Evolutionary conservation across 2,797 vertebrate species (phyloP).

Genomic region (Bucorvus abyssinicus): DNA sequence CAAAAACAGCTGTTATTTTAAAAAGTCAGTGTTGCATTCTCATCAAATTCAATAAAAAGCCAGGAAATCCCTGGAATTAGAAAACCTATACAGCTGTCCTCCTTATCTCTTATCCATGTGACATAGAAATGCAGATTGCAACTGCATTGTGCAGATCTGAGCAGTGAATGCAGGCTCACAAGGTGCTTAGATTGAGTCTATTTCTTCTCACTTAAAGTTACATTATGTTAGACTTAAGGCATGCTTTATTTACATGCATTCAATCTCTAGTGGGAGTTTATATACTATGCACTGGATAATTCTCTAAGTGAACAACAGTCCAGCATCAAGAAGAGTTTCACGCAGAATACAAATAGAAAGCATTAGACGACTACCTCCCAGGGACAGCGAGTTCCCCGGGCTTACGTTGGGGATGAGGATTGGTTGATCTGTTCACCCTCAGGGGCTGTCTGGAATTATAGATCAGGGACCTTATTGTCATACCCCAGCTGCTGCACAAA

Average conservation of each 20-base stretch:
- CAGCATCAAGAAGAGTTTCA: slow-evolving; percentile 67
- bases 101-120: slow-evolving; percentile 24
- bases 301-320: slow-evolving; percentile 58
- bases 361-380: slow-evolving; percentile 68
- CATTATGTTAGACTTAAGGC: slow-evolving; percentile 66
- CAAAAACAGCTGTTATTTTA: slow-evolving; percentile 21
- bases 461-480: slow-evolving; percentile 86
- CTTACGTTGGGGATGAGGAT: slow-evolving; percentile 64
- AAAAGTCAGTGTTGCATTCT: slow-evolving; percentile 1
- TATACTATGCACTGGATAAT: slow-evolving; percentile 52
- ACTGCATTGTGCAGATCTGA: slow-evolving; percentile 20
- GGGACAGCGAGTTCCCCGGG: slow-evolving; percentile 59
- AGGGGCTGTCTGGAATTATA: slow-evolving; percentile 83
- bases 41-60: slow-evolving; percentile 36
- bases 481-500: slow-evolving; percentile 87
- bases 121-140: slow-evolving; percentile 52
- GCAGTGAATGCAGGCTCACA: slow-evolving; percentile 38
- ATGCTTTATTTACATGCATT: slow-evolving; percentile 60
- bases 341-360: slow-evolving; percentile 75
- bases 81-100: slow-evolving; percentile 36
- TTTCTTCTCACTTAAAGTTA: slow-evolving; percentile 69
- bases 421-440: slow-evolving; percentile 66
- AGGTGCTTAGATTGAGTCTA: slow-evolving; percentile 45
- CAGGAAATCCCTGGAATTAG: slow-evolving; percentile 50
- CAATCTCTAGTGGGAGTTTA: slow-evolving; percentile 73